Evolutionary conservation across 2,797 vertebrate species (phyloP).

Genomic region (Anolis apletophallus): DNA sequence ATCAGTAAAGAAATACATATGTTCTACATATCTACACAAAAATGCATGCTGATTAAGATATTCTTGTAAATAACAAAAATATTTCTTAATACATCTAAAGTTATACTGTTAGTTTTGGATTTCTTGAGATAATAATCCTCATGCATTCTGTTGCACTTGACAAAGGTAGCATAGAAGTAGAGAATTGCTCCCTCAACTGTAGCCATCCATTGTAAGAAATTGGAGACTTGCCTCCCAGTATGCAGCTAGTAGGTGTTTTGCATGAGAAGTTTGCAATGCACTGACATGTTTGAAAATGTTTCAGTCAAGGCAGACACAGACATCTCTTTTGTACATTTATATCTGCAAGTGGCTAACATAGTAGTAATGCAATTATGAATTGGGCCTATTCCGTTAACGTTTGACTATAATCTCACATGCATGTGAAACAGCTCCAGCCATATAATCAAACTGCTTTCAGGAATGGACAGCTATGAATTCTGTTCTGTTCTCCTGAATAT

Average conservation of each 20-base stretch:
- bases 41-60: background rate
- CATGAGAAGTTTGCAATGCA: background rate
- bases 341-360: background rate
- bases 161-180: background rate
- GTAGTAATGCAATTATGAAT: background rate
- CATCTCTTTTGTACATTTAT: background rate
- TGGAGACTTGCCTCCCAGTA: background rate
- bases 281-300: background rate
- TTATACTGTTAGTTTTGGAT: background rate
- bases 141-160: background rate
- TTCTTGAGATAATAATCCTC: background rate
- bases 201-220: background rate
- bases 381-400: background rate
- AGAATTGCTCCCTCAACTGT: background rate
- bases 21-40: too few relatives aligned
- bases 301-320: background rate
- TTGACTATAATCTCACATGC: conserved; percentile 12
- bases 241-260: background rate
- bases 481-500: background rate
- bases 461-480: background rate
- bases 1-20: too few relatives aligned
- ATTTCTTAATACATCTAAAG: background rate
- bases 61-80: background rate
- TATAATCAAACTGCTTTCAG: conserved; percentile 19
- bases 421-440: conserved; percentile 22